Evolutionary conservation across 1,140 invertebrate species (phyloP).

Genomic region (Leucophenga varia): DNA sequence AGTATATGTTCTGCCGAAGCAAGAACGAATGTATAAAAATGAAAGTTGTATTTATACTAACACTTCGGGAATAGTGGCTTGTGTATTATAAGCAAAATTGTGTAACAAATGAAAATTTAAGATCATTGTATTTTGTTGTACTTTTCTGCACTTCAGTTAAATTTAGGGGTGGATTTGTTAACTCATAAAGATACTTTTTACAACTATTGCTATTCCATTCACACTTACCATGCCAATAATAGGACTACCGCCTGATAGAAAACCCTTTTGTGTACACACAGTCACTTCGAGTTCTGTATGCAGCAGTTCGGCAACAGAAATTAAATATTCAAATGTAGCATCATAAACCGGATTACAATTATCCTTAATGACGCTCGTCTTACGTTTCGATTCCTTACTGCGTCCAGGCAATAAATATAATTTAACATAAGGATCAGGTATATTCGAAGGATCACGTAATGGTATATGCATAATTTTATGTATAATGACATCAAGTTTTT

Average conservation of each 20-base stretch:
- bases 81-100: constrained; percentile 28
- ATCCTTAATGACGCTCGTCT: constrained; percentile 85
- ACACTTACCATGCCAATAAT: constrained; percentile 73
- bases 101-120: neutral
- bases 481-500: constrained; percentile 78
- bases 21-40: constrained; percentile 58
- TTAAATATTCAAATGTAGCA: constrained; percentile 84
- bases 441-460: constrained; percentile 80
- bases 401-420: constrained; percentile 87
- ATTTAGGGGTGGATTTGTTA: neutral
- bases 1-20: constrained; percentile 78
- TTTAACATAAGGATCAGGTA: constrained; percentile 94
- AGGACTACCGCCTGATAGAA: constrained; percentile 73
- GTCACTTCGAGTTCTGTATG: constrained; percentile 75
- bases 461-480: constrained; percentile 90
- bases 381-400: constrained; percentile 84
- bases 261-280: constrained; percentile 80
- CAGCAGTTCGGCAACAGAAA: constrained; percentile 74
- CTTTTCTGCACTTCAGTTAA: too few species aligned
- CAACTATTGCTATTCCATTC: neutral
- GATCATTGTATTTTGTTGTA: neutral
- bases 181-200: neutral
- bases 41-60: constrained; percentile 22
- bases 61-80: constrained; percentile 8
- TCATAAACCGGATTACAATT: constrained; percentile 90